Conservation (phyloP, 2,113 vertebrate species). For the Naja naja region DNA sequence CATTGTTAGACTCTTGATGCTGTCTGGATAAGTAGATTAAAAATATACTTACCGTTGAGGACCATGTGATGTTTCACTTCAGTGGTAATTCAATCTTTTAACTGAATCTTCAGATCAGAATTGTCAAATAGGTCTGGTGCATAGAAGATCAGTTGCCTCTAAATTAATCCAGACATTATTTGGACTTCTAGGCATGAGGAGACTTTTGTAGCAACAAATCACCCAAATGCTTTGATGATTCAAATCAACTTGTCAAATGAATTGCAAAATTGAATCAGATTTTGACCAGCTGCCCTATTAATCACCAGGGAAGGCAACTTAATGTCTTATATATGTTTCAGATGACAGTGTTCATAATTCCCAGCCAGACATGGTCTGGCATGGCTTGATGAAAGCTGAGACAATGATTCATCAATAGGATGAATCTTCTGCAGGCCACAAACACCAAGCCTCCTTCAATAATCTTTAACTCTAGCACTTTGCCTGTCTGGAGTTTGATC, state of each 20-base stretch:
- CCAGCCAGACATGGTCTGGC: background rate
- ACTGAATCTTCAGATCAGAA: background rate
- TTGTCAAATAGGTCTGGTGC: background rate
- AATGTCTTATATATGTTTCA: background rate
- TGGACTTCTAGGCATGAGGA: background rate
- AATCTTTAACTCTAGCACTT: background rate
- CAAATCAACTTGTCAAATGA: background rate
- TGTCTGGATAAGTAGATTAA: constrained; percentile 1
- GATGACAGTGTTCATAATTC: background rate
- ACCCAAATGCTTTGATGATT: background rate
- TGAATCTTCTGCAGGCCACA: background rate
- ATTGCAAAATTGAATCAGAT: background rate
- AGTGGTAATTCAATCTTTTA: background rate
- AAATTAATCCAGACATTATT: background rate
- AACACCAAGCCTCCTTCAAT: background rate
- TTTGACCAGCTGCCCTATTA: background rate
- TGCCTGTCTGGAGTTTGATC: background rate
- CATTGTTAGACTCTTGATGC: background rate
- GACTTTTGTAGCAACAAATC: background rate
- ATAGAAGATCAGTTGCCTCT: background rate
- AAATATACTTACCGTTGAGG: background rate
- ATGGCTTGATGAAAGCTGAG: background rate
- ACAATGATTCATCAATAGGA: background rate
- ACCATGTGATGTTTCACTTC: background rate
- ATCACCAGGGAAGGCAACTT: background rate